These are phyloP conservation scores for Holotrichia oblita DNA, from an alignment of 1,140 invertebrate species.

Conservation along the genomic window DNA sequence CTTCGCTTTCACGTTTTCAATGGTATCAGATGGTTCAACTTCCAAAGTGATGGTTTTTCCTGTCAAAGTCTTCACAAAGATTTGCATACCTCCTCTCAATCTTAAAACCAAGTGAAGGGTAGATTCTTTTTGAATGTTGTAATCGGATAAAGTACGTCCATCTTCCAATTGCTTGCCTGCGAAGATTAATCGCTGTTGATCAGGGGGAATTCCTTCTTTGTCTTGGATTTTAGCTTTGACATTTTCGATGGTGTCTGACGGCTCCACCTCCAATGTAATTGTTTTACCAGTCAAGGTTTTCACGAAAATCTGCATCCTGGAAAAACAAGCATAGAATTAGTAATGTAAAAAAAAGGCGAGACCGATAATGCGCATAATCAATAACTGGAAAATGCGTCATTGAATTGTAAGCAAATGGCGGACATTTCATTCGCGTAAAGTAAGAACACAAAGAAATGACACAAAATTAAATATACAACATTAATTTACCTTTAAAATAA, in stretches of 20 bases:
- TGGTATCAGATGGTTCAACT: no score
- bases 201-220: no score
- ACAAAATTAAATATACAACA: not conserved
- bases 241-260: no score
- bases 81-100: no score
- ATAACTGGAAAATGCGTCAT: conserved; percentile 7
- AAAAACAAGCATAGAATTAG: not conserved
- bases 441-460: not conserved
- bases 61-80: conserved; percentile 79
- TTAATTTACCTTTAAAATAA: conserved; percentile 39
- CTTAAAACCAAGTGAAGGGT: no score
- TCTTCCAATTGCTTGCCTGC: conserved; percentile 85
- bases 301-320: conserved; percentile 81
- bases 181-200: conserved; percentile 78
- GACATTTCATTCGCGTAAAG: not conserved
- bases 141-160: conserved; percentile 81
- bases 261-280: no score
- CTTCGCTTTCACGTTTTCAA: no score
- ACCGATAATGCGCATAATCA: not conserved
- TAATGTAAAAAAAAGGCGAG: conserved; percentile 2
- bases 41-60: conserved; percentile 83
- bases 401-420: conserved; percentile 16
- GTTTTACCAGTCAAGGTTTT: conserved; percentile 83
- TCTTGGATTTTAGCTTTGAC: no score
- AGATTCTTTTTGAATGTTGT: no score